Percentiles rank a stretch among this genome's conserved stretches.
These are phyloP conservation scores for Lithophane leautieri DNA, from an alignment of 2,888 invertebrate species.

Conservation along the genomic window DNA sequence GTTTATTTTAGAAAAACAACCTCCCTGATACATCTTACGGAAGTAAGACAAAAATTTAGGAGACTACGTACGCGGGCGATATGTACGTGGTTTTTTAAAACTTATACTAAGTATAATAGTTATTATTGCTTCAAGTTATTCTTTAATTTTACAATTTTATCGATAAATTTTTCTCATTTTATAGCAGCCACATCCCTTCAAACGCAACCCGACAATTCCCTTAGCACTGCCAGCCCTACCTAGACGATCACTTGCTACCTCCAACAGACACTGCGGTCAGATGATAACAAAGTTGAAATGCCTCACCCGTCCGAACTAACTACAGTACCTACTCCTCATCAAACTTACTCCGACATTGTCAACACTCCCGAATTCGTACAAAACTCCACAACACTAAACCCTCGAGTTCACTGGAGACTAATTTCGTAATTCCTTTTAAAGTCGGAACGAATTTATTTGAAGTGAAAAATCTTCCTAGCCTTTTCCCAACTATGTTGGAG, in stretches of 20 bases:
- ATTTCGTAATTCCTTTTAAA: neutral
- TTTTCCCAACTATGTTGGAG: no score
- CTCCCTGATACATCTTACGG: no score
- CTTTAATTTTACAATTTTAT: neutral
- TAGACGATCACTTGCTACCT: constrained; percentile 13
- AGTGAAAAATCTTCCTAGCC: no score
- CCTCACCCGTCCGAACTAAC: constrained; percentile 26
- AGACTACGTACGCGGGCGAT: no score
- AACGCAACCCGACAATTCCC: neutral
- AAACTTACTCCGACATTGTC: constrained; percentile 39
- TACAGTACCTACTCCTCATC: constrained; percentile 20
- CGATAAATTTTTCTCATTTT: no score
- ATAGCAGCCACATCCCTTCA: neutral
- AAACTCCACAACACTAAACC: constrained; percentile 22
- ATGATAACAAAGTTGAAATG: constrained; percentile 51
- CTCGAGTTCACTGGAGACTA: neutral
- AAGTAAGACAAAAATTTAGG: no score
- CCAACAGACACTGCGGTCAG: constrained; percentile 26
- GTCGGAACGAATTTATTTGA: neutral
- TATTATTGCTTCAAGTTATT: no score
- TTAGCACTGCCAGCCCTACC: constrained; percentile 15
- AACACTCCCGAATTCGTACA: constrained; percentile 23
- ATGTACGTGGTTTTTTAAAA: no score
- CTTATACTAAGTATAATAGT: no score
- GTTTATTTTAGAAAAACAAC: no score